Percentiles rank a stretch among this genome's conserved stretches.
Evolutionary conservation across 2,797 vertebrate genomes (phyloP).

Genomic region (Siniperca undulata): DNA sequence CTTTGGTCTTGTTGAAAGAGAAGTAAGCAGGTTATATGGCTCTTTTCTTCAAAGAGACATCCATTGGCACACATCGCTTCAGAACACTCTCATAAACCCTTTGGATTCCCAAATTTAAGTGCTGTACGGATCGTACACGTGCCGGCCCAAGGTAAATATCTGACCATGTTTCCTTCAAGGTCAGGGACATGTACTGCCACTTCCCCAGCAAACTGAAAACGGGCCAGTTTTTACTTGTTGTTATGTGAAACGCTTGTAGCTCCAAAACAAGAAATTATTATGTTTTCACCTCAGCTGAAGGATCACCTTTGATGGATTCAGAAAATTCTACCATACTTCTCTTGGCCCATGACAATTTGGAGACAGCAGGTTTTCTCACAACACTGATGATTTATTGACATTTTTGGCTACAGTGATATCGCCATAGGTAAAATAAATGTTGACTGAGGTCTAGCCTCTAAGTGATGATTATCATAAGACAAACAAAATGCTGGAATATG

Average conservation of each 20-base stretch:
- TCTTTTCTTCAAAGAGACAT: slow-evolving; percentile 58
- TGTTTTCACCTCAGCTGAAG: slow-evolving; percentile 2
- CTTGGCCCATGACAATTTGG: not conserved
- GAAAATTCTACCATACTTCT: not conserved
- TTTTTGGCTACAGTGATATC: not conserved
- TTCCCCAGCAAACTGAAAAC: slow-evolving; percentile 3
- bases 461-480: not conserved
- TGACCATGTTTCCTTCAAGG: slow-evolving; percentile 36
- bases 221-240: not conserved
- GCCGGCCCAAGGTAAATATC: slow-evolving; percentile 32
- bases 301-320: too few species aligned
- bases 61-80: slow-evolving; percentile 29
- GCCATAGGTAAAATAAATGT: not conserved
- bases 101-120: slow-evolving; percentile 46
- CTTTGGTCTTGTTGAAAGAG: slow-evolving; percentile 38
- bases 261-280: not conserved
- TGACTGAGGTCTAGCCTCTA: not conserved
- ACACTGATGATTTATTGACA: not conserved
- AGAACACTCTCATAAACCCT: slow-evolving; percentile 58
- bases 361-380: not conserved
- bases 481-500: slow-evolving; percentile 7
- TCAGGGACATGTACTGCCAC: slow-evolving; percentile 4
- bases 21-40: slow-evolving; percentile 29
- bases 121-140: slow-evolving; percentile 19
- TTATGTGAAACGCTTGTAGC: not conserved